Percentiles rank a stretch among this genome's conserved stretches.
Conservation (phyloP, 2,113 vertebrate species). For the Spea multiplicata region DNA sequence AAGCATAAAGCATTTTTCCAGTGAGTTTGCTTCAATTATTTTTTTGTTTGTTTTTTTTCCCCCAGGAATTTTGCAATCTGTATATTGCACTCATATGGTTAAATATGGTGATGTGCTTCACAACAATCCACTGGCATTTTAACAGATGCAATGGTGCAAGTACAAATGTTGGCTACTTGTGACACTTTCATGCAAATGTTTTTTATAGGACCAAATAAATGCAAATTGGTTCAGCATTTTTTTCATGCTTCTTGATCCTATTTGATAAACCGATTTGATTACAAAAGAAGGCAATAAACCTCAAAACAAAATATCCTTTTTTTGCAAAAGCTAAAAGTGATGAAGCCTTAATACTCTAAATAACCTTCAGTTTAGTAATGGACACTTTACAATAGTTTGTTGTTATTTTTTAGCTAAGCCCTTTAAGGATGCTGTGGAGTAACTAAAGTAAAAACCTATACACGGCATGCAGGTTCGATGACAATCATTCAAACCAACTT, state of each 20-base stretch:
- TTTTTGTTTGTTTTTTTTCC: no score
- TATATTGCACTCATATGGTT: no score
- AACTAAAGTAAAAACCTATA: not conserved
- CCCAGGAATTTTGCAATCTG: no score
- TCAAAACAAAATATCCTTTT: not conserved
- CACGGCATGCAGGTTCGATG: not conserved
- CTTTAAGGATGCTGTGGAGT: not conserved
- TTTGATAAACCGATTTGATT: not conserved
- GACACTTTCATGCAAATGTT: constrained; percentile 12
- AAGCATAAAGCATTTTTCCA: no score
- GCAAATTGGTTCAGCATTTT: constrained; percentile 9
- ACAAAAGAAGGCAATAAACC: not conserved
- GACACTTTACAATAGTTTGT: no score
- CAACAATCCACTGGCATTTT: not conserved
- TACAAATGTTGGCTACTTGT: constrained; percentile 4
- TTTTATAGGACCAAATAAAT: constrained; percentile 11
- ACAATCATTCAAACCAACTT: not conserved
- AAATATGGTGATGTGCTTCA: not conserved
- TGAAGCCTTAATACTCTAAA: not conserved
- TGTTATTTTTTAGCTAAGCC: not conserved
- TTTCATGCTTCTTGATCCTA: not conserved
- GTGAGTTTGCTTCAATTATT: no score
- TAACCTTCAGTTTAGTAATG: not conserved
- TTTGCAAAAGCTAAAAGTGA: not conserved
- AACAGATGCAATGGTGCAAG: not conserved